Evolutionary conservation across 2,113 vertebrate genomes (phyloP).

Genomic region (Seriola dumerili): DNA sequence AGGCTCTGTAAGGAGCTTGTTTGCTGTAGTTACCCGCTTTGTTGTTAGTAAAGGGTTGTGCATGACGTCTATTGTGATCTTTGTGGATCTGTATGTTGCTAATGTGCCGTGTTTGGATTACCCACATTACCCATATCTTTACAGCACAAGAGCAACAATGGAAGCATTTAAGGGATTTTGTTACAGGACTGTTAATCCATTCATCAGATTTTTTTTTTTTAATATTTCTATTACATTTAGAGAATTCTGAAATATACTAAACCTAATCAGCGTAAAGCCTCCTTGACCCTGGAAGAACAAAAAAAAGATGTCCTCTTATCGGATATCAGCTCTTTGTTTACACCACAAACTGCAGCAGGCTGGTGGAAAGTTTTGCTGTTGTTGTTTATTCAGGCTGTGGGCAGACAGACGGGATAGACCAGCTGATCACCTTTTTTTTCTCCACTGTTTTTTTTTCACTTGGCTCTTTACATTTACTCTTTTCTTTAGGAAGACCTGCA

Average conservation of each 20-base stretch:
- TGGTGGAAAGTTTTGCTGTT: conserved; percentile 51
- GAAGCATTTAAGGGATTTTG: background rate
- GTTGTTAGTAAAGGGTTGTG: conserved; percentile 6
- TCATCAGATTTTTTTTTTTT: background rate
- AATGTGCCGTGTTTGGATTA: background rate
- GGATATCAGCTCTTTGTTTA: conserved; percentile 59
- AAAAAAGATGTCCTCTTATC: background rate
- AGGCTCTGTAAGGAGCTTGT: background rate
- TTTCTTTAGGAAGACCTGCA: conserved; percentile 89
- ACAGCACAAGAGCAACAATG: background rate
- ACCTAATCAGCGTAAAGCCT: conserved; percentile 7
- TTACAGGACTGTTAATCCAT: conserved; percentile 7
- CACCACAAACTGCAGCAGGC: conserved; percentile 50
- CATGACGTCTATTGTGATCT: conserved; percentile 9
- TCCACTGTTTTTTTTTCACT: background rate
- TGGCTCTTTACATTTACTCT: conserved; percentile 34
- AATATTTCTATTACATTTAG: background rate
- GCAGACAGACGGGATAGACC: conserved; percentile 10
- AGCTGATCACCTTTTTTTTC: conserved; percentile 10
- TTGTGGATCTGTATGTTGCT: background rate
- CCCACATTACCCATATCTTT: conserved; percentile 26
- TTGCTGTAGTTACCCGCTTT: background rate
- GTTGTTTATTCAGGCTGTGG: conserved; percentile 39
- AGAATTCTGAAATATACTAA: conserved; percentile 13
- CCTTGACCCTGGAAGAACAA: background rate